These are phyloP conservation scores for Acomys russatus DNA, from an alignment of 2,797 vertebrate species.

Conservation along the genomic window DNA sequence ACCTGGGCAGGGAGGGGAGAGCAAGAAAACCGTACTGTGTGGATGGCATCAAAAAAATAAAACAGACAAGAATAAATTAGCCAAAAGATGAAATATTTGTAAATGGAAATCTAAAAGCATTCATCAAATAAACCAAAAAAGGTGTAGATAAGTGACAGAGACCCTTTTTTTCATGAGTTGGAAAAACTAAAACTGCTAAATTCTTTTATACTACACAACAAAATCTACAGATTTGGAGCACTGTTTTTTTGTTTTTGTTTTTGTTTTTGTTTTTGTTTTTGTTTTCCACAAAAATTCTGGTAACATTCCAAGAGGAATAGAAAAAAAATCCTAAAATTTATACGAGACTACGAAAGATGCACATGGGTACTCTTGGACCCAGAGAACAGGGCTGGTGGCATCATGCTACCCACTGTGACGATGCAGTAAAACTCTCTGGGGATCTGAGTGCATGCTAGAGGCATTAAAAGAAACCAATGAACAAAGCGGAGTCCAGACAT, in stretches of 20 bases:
- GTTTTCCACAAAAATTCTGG: background rate
- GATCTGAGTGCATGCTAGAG: background rate
- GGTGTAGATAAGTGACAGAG: background rate
- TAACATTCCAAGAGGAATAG: background rate
- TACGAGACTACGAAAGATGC: background rate
- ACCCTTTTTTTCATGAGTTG: background rate
- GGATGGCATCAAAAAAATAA: background rate
- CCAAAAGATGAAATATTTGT: background rate
- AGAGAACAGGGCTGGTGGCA: background rate
- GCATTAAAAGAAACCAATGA: background rate
- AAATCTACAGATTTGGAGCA: background rate
- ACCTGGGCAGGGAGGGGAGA: too few species aligned
- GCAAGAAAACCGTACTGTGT: background rate
- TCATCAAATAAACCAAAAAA: background rate
- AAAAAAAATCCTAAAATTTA: background rate
- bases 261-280: too few species aligned
- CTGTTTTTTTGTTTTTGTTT: background rate
- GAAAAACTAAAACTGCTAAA: background rate
- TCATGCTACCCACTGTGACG: background rate
- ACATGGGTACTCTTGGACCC: background rate
- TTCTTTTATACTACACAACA: background rate
- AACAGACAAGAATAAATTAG: background rate
- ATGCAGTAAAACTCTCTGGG: background rate
- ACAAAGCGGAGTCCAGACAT: background rate
- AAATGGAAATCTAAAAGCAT: background rate